Evolutionary conservation across 2,113 vertebrate species (phyloP).

Genomic region (Prunella himalayana): DNA sequence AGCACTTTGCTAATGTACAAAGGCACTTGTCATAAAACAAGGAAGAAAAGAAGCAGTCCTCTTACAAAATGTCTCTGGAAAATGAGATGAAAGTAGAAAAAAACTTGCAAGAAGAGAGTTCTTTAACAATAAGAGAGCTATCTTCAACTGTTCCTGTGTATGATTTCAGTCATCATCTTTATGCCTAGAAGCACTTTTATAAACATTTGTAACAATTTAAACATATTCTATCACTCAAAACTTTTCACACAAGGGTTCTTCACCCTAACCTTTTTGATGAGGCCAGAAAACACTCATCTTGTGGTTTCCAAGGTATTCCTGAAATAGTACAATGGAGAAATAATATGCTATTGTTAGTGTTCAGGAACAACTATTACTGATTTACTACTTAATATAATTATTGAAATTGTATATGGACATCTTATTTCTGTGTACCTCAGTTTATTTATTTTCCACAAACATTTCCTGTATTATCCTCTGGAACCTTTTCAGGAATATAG

Average conservation of each 20-base stretch:
- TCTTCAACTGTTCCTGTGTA: slow-evolving; percentile 28
- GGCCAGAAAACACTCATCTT: slow-evolving; percentile 37
- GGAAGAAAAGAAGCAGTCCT: slow-evolving; percentile 44
- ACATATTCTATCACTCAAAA: slow-evolving; percentile 58
- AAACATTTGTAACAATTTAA: slow-evolving; percentile 57
- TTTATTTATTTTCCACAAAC: not conserved
- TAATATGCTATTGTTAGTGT: slow-evolving; percentile 4
- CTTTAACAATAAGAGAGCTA: slow-evolving; percentile 56
- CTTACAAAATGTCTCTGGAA: slow-evolving; percentile 63
- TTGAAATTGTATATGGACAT: not conserved
- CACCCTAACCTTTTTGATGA: slow-evolving; percentile 61
- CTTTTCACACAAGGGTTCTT: slow-evolving; percentile 48
- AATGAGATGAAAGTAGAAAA: slow-evolving; percentile 62
- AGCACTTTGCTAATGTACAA: slow-evolving; percentile 58
- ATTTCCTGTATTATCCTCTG: not conserved
- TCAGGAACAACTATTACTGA: slow-evolving; percentile 1
- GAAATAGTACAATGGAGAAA: slow-evolving; percentile 45
- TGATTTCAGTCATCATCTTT: slow-evolving; percentile 57
- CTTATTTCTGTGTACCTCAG: not conserved
- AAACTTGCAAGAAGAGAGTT: slow-evolving; percentile 35
- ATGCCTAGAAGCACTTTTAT: slow-evolving; percentile 60
- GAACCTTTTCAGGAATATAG: not conserved
- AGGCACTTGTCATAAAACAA: slow-evolving; percentile 56
- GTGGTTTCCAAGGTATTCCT: slow-evolving; percentile 48
- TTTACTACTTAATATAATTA: slow-evolving; percentile 20